A percentile compares a stretch with the other conserved stretches of the same genome.
phyloP scores from a whole-genome alignment of 2,113 vertebrate species.

The Neodontobutis hainanensis region DNA sequence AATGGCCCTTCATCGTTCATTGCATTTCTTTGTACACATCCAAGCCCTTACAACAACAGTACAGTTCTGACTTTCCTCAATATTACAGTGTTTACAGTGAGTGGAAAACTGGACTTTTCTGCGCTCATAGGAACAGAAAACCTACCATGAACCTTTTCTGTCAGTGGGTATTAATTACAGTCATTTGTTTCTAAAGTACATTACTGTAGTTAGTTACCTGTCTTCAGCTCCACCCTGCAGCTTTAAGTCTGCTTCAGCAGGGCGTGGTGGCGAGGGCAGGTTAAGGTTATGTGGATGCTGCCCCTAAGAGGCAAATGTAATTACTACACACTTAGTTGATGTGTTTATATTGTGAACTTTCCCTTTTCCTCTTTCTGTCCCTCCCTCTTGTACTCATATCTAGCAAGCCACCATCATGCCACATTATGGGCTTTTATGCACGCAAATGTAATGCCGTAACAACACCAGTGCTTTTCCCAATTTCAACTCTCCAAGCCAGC shows the following conservation, averaged over 20 bases:
- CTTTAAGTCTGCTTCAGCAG: conserved; percentile 12
- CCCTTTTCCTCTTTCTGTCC: background rate
- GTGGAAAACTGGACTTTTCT: no score
- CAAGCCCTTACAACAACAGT: background rate
- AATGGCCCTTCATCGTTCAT: conserved; percentile 27
- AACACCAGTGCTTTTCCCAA: conserved; percentile 68
- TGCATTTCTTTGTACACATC: conserved; percentile 29
- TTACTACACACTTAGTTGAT: conserved; percentile 71
- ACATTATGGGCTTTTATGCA: conserved; percentile 77
- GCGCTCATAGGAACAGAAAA: background rate
- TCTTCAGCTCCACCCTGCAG: background rate
- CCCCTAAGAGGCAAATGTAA: conserved; percentile 76
- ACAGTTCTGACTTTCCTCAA: background rate
- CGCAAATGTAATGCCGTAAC: conserved; percentile 72
- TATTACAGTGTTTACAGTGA: background rate
- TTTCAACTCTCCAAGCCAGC: conserved; percentile 63
- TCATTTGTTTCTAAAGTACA: background rate
- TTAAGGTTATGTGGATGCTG: conserved; percentile 77
- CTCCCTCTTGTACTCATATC: conserved; percentile 53
- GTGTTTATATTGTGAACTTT: conserved; percentile 10
- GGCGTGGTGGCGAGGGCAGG: conserved; percentile 48
- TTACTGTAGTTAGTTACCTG: background rate
- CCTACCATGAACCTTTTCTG: no score
- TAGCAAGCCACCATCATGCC: conserved; percentile 76
- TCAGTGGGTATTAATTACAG: no score